Evolutionary conservation across 2,797 vertebrate species (phyloP), one percentile per base, ranked within the genome.

Genomic region (Myiotriccus ornatus): DNA sequence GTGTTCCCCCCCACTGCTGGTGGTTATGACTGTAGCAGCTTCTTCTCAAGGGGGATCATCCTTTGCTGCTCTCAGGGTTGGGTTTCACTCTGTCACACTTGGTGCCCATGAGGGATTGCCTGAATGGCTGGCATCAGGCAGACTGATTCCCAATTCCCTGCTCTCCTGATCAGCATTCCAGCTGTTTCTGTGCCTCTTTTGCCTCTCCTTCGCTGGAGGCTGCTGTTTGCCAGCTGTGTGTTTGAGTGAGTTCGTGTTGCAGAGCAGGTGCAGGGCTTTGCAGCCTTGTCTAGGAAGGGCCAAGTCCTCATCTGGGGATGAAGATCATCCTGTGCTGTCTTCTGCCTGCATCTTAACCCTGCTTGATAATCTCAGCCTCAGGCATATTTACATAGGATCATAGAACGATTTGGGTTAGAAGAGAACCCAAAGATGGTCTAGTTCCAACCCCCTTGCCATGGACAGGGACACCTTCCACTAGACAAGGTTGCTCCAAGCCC

Each of bases 121-220:
- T 14, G 44, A 49, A 23, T 34, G 56, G 6, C 57, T 69, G 64
- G 16, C 23, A 32, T 83, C 37, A 37, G 34, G 15, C 10, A 5
- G 23, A 12, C 4, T 0, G 0, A 11, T 73, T 55, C 16, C 12
- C 0, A 0, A 11, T 73, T 55, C 17, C 12, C 35, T 50, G 24
- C 19, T 59, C 37, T 52, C 50, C 59, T 60, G 22, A 49, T 5
- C 59, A 77, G 15, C n/a, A 19, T 56, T 20, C 30, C 69, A 46
- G 39, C 56, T 77, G 35, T 57, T 73, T 11, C 55, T 65, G 8
- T 19, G 9, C 46, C 32, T 49, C 6, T 52, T 89, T 77, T 44
- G 32, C 9, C n/a, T 47, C 59, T 57, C 34, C 28, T 68, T 50
- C 44, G 37, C 62, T 37, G 43, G 43, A 41, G 27, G 35, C 75